Evolutionary conservation across 2,888 invertebrate genomes (phyloP).

Genomic region (Tuberolachnus salignus): DNA sequence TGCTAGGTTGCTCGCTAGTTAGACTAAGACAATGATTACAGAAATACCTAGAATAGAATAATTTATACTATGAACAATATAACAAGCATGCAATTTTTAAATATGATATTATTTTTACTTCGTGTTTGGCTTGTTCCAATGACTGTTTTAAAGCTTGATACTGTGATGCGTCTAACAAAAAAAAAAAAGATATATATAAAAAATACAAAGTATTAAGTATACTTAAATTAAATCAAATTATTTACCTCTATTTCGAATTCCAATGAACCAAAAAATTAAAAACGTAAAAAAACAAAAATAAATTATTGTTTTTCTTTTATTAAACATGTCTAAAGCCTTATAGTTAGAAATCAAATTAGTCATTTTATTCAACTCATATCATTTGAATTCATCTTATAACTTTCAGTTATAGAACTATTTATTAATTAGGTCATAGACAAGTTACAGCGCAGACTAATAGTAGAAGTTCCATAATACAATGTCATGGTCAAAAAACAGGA

Average conservation of each 20-base stretch:
- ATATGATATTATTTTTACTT: constrained; percentile 15
- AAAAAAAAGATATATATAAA: constrained; percentile 14
- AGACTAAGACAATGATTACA: too few species aligned
- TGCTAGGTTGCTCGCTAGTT: too few species aligned
- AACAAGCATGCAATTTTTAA: not conserved
- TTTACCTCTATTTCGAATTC: constrained; percentile 57
- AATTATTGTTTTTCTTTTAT: constrained; percentile 56
- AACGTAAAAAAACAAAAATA: constrained; percentile 55
- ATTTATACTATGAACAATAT: too few species aligned
- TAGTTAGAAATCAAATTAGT: not conserved
- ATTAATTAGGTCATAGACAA: not conserved
- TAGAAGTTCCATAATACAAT: not conserved
- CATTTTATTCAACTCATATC: constrained; percentile 24
- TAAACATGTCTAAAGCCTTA: constrained; percentile 57
- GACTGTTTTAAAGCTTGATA: constrained; percentile 59
- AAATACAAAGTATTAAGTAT: not conserved
- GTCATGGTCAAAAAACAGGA: not conserved
- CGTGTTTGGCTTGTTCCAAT: constrained; percentile 55
- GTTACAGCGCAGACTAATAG: not conserved
- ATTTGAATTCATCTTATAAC: not conserved
- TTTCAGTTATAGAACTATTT: not conserved
- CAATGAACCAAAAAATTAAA: constrained; percentile 57
- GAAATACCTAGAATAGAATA: too few species aligned
- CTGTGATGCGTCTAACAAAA: constrained; percentile 58
- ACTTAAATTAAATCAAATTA: constrained; percentile 7